Evolutionary conservation across 2,113 vertebrate species (phyloP).

Genomic region (Saguinus imperator): DNA sequence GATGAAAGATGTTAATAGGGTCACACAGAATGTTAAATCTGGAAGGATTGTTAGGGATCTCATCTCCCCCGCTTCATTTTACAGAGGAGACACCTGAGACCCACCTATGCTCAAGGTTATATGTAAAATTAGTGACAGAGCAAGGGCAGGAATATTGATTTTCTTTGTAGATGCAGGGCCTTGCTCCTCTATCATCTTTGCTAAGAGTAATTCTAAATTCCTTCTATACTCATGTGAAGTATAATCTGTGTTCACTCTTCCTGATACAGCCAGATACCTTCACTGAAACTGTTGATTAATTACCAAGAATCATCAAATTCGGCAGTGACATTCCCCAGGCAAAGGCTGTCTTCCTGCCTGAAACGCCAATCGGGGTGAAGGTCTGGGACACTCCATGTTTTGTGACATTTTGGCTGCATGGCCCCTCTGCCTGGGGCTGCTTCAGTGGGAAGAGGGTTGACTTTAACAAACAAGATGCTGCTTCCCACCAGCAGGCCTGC

Average conservation of each 20-base stretch:
- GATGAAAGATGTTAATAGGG: not conserved
- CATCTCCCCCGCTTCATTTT: not conserved
- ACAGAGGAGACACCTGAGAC: not conserved
- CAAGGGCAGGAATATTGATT: not conserved
- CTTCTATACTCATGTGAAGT: not conserved
- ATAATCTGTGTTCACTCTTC: constrained; percentile 43
- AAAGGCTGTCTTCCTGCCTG: constrained; percentile 52
- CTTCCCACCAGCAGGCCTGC: constrained; percentile 70
- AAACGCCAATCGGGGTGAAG: constrained; percentile 80
- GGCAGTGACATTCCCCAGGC: constrained; percentile 55
- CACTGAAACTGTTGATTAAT: constrained; percentile 81
- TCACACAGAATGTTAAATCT: not conserved
- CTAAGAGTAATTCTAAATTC: not conserved
- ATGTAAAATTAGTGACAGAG: not conserved
- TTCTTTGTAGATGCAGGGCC: not conserved
- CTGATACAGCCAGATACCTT: constrained; percentile 72
- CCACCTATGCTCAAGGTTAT: not conserved
- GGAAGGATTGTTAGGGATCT: not conserved
- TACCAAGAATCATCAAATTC: constrained; percentile 75
- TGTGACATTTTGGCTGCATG: constrained; percentile 66
- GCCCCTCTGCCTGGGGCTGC: constrained; percentile 56
- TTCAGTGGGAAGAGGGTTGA: constrained; percentile 48
- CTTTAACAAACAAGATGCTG: constrained; percentile 71
- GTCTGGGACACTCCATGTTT: constrained; percentile 64
- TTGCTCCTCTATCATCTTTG: not conserved